Evolutionary conservation across 2,888 invertebrate genomes (phyloP).

Genomic region (Euclidia mi): DNA sequence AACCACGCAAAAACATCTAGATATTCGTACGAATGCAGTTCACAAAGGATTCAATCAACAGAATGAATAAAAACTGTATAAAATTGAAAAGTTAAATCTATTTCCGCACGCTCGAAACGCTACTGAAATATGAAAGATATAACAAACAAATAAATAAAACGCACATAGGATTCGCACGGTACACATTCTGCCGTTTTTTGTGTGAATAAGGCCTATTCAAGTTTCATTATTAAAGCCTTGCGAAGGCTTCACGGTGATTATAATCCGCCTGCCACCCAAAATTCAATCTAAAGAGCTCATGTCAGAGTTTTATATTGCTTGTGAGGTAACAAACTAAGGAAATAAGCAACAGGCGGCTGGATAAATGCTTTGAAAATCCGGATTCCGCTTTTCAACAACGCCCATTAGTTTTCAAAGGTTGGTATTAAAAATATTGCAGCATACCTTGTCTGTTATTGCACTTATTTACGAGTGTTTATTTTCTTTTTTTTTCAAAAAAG

Average conservation of each 20-base stretch:
- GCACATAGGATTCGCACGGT: conserved; percentile 18
- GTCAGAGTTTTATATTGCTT: conserved; percentile 22
- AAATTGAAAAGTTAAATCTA: neutral
- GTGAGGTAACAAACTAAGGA: conserved; percentile 23
- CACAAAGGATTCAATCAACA: no score
- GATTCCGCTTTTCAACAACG: conserved; percentile 36
- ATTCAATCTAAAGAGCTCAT: conserved; percentile 17
- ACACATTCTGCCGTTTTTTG: conserved; percentile 25
- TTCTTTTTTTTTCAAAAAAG: no score
- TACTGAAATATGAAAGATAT: conserved; percentile 27
- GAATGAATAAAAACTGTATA: no score
- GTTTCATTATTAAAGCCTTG: conserved; percentile 55
- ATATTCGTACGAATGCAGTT: no score
- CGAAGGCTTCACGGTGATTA: conserved; percentile 45
- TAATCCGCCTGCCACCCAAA: conserved; percentile 19
- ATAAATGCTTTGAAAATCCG: conserved; percentile 50
- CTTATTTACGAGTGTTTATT: no score
- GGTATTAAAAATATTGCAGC: conserved; percentile 40
- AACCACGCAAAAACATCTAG: no score
- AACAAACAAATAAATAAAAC: conserved; percentile 24
- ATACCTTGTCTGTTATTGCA: conserved; percentile 30
- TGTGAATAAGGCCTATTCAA: conserved; percentile 46
- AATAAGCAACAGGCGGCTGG: conserved; percentile 63
- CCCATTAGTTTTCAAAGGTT: conserved; percentile 39
- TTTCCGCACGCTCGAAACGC: conserved; percentile 2